phyloP scores from a whole-genome alignment of 2,888 invertebrate species.

The Keiferia lycopersicella region DNA sequence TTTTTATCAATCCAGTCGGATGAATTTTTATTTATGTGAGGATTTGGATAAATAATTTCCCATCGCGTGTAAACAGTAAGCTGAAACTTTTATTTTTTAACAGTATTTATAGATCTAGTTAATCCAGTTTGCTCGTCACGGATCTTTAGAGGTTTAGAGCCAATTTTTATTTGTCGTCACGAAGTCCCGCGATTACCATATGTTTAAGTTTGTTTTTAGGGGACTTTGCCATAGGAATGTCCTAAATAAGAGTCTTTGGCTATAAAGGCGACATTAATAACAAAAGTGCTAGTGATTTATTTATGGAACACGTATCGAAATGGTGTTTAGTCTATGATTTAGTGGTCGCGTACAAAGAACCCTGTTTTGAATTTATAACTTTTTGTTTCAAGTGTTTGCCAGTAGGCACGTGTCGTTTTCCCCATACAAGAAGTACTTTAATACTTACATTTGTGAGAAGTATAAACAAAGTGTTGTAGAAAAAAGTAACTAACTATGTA shows the following conservation, averaged over 20 bases:
- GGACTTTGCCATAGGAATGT: conserved; percentile 54
- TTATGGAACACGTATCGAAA: conserved; percentile 30
- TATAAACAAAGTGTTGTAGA: neutral
- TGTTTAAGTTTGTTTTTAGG: conserved; percentile 51
- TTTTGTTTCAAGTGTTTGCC: conserved; percentile 19
- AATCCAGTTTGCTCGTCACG: conserved; percentile 57
- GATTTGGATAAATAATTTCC: conserved; percentile 73
- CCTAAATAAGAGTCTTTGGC: conserved; percentile 78
- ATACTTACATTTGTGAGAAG: neutral
- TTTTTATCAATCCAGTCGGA: conserved; percentile 39
- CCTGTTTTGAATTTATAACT: conserved; percentile 24
- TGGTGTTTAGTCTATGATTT: conserved; percentile 30
- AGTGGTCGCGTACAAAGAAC: conserved; percentile 18
- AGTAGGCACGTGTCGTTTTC: conserved; percentile 4
- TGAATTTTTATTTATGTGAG: conserved; percentile 65
- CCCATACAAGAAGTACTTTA: neutral
- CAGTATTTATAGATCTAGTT: conserved; percentile 60
- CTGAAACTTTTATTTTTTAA: conserved; percentile 67
- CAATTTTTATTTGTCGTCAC: conserved; percentile 24
- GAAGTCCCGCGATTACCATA: conserved; percentile 24
- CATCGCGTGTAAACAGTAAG: conserved; percentile 71
- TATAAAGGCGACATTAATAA: conserved; percentile 76
- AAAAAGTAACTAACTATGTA: too few relatives aligned
- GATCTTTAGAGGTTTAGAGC: conserved; percentile 33
- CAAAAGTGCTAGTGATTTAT: conserved; percentile 76